Percentiles rank a stretch among this genome's conserved stretches.
Conservation (phyloP, 2,113 vertebrate genomes). For the Daboia siamensis region DNA sequence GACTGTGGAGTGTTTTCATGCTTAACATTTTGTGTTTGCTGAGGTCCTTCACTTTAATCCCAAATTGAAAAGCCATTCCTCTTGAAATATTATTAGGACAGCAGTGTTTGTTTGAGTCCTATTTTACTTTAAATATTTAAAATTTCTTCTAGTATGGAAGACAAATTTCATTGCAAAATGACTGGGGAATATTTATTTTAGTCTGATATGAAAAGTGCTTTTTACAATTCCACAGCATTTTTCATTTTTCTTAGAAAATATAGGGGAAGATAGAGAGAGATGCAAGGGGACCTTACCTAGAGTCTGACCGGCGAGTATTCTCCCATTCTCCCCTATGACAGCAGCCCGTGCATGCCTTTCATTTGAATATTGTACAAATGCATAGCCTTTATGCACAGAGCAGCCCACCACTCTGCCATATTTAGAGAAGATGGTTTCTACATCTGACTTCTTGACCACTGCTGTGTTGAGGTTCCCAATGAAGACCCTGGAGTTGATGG, state of each 20-base stretch:
- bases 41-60: not conserved
- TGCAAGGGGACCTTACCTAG: constrained; percentile 75
- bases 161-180: not conserved
- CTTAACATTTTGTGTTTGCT: not conserved
- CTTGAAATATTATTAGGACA: not conserved
- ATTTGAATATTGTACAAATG: constrained; percentile 90
- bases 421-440: constrained; percentile 91
- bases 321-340: constrained; percentile 88
- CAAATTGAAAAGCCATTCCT: not conserved
- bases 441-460: constrained; percentile 90
- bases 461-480: constrained; percentile 96
- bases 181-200: not conserved
- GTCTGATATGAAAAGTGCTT: not conserved
- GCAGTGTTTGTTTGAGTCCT: not conserved
- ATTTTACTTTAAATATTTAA: not conserved
- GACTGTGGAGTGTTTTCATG: not conserved
- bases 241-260: not conserved
- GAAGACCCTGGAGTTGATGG: constrained; percentile 93
- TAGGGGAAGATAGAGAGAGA: not conserved
- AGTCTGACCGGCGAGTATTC: constrained; percentile 87
- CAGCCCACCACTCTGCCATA: constrained; percentile 91
- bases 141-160: not conserved
- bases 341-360: constrained; percentile 88
- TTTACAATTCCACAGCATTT: not conserved
- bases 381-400: constrained; percentile 90